Conservation (phyloP, 2,888 invertebrate species). For the Diabrotica balteata region DNA sequence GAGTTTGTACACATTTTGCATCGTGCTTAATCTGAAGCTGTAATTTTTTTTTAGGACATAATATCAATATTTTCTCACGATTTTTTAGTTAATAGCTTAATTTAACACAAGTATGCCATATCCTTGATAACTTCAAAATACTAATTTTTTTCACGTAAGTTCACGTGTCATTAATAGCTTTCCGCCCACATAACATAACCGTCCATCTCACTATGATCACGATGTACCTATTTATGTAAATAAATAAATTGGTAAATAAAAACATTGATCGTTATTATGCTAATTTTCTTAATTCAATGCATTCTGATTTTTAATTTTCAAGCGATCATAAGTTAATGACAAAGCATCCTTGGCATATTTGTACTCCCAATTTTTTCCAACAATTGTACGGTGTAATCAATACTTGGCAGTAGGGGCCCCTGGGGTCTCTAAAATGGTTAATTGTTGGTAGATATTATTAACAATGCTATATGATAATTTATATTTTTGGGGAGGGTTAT, state of each 20-base stretch:
- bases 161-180: slow-evolving; percentile 4
- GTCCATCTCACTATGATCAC: not conserved
- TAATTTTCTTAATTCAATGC: slow-evolving; percentile 11
- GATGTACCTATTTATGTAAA: slow-evolving; percentile 12
- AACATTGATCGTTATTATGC: slow-evolving; percentile 8
- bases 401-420: too few relatives aligned
- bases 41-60: too few relatives aligned
- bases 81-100: too few relatives aligned
- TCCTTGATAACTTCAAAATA: slow-evolving; percentile 1
- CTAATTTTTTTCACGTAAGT: not conserved
- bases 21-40: too few relatives aligned
- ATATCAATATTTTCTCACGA: too few relatives aligned
- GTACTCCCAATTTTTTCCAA: not conserved
- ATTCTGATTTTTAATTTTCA: slow-evolving; percentile 11
- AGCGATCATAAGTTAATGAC: slow-evolving; percentile 6
- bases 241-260: slow-evolving; percentile 8
- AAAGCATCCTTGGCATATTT: slow-evolving; percentile 18
- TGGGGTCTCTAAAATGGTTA: too few relatives aligned
- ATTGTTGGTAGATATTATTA: too few relatives aligned
- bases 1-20: too few relatives aligned
- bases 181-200: slow-evolving; percentile 5
- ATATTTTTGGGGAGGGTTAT: too few relatives aligned
- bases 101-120: not conserved
- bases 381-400: too few relatives aligned
- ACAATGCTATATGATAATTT: too few relatives aligned